Conservation (phyloP, 1,140 invertebrate species). For the Wasmannia auropunctata region DNA sequence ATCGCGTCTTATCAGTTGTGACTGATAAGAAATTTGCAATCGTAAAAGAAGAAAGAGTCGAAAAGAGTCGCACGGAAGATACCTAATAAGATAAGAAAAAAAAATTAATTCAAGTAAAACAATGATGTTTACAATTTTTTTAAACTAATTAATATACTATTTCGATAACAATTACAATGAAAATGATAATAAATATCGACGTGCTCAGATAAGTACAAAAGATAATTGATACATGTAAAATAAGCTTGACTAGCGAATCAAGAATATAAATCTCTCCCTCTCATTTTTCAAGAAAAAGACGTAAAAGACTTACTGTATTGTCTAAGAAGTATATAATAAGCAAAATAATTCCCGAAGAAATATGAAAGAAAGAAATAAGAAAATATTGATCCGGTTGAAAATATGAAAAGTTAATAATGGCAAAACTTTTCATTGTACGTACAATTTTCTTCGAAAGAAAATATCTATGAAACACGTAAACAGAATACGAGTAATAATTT, state of each 20-base stretch:
- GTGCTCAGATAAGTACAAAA: background rate
- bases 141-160: background rate
- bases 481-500: background rate
- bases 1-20: slow-evolving; percentile 74
- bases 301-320: background rate
- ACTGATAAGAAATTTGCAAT: slow-evolving; percentile 75
- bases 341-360: background rate
- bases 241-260: background rate
- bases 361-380: background rate
- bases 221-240: background rate
- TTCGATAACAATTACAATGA: background rate
- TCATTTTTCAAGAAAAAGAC: background rate
- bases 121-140: background rate
- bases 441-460: background rate
- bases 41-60: slow-evolving; percentile 19
- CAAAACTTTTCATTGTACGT: background rate
- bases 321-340: background rate
- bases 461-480: background rate
- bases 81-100: slow-evolving; percentile 8
- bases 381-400: background rate
- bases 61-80: background rate
- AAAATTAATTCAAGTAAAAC: background rate
- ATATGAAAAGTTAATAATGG: background rate
- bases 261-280: background rate
- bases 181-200: background rate